These are phyloP conservation scores for Cliona cf. orientalis DNA, from an alignment of 37 sponge, comb jelly and placozoan genomes.

Conservation along the genomic window DNA sequence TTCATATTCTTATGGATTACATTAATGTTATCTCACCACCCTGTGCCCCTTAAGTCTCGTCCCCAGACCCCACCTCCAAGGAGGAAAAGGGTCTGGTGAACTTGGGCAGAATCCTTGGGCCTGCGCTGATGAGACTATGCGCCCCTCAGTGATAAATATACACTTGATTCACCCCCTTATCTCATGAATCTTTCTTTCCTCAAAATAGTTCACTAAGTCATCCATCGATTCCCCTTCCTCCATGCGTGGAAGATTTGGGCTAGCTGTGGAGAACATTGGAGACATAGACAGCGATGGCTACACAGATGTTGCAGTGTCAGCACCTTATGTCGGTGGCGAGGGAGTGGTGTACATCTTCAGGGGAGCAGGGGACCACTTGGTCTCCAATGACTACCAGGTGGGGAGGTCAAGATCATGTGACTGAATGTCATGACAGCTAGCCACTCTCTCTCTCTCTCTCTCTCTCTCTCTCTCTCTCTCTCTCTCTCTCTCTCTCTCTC, in stretches of 20 bases:
- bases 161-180: background rate
- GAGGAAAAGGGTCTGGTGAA: too few relatives aligned
- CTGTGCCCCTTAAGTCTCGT: background rate
- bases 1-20: background rate
- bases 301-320: conserved; percentile 71
- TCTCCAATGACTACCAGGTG: conserved; percentile 39
- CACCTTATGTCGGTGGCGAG: conserved; percentile 49
- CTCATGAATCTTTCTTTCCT: too few relatives aligned
- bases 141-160: too few relatives aligned
- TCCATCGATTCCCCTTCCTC: conserved; percentile 3
- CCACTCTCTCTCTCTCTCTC: too few relatives aligned
- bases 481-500: too few relatives aligned
- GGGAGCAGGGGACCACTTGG: conserved; percentile 43
- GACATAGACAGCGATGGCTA: conserved; percentile 74
- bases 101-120: too few relatives aligned
- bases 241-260: conserved; percentile 58
- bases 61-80: too few relatives aligned
- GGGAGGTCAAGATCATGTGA: too few relatives aligned
- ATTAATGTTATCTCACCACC: background rate
- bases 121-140: too few relatives aligned
- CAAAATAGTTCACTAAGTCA: conserved; percentile 10
- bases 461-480: too few relatives aligned
- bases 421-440: too few relatives aligned
- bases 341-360: conserved; percentile 74
- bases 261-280: conserved; percentile 59